Percentiles rank a stretch among this genome's conserved stretches.
Conservation (phyloP, 2,797 vertebrate species). For the Cryptoprocta ferox region DNA sequence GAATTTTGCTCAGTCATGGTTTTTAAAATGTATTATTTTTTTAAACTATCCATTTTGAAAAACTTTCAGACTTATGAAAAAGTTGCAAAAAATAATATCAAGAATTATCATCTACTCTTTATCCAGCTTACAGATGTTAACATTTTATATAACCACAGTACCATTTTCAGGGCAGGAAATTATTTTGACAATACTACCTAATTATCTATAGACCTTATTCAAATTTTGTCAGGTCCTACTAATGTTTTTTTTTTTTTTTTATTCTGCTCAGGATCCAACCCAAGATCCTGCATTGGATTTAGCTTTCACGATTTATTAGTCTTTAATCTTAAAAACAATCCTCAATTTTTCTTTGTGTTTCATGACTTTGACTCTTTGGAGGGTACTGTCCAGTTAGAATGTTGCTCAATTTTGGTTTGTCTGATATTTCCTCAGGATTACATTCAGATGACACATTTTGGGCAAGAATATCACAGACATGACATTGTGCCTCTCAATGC, state of each 20-base stretch:
- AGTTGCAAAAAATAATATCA: neutral
- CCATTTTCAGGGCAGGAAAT: constrained; percentile 42
- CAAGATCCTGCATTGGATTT: neutral
- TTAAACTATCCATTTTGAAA: neutral
- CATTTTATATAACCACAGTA: neutral
- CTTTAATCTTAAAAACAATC: neutral
- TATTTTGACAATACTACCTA: neutral
- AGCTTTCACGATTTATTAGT: neutral
- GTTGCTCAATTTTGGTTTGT: neutral
- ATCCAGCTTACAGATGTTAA: neutral
- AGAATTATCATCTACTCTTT: neutral
- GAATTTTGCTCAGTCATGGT: neutral
- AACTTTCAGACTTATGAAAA: neutral
- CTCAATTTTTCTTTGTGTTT: constrained; percentile 26
- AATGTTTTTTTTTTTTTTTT: neutral
- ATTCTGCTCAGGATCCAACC: neutral
- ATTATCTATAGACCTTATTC: neutral
- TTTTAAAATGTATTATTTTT: constrained; percentile 39
- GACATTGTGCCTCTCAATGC: neutral
- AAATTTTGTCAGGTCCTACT: neutral
- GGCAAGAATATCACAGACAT: neutral
- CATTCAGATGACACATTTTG: neutral
- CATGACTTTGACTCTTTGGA: neutral
- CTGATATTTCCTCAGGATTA: constrained; percentile 39
- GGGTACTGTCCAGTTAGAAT: neutral